Evolutionary conservation across 2,113 vertebrate genomes (phyloP).

Genomic region (Lepisosteus oculatus): DNA sequence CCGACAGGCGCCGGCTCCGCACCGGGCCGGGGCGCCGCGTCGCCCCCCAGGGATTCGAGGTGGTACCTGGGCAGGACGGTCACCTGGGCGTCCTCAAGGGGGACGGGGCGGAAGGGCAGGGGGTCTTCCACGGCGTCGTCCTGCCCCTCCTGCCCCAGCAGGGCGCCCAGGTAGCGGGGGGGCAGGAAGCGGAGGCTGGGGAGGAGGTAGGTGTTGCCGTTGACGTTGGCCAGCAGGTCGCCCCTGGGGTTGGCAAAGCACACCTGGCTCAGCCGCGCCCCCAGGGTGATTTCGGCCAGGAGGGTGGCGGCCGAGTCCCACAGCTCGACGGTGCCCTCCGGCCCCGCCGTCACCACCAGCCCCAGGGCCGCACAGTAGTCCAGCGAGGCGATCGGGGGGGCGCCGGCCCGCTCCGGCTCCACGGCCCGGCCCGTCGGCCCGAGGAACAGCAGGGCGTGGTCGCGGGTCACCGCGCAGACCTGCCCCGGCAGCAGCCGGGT

Average conservation of each 20-base stretch:
- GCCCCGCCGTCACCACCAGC: constrained; percentile 44
- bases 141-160: constrained; percentile 23
- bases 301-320: constrained; percentile 48
- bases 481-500: constrained; percentile 44
- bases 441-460: constrained; percentile 48
- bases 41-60: background rate
- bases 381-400: constrained; percentile 45
- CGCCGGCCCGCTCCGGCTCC: constrained; percentile 41
- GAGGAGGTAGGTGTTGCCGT: constrained; percentile 49
- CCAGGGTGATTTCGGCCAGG: constrained; percentile 45
- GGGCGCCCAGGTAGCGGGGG: constrained; percentile 9
- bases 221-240: constrained; percentile 50
- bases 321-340: constrained; percentile 40
- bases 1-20: no score
- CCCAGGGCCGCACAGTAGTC: constrained; percentile 47
- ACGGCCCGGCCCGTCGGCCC: constrained; percentile 31
- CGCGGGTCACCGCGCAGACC: constrained; percentile 46
- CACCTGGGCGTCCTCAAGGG: constrained; percentile 38
- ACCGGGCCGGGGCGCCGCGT: background rate
- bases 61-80: constrained; percentile 38
- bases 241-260: constrained; percentile 58
- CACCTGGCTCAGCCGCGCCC: constrained; percentile 42
- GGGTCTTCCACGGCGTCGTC: constrained; percentile 44
- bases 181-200: constrained; percentile 46
- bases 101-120: constrained; percentile 43